Evolutionary conservation across 2,888 invertebrate species (phyloP), one percentile per base, ranked within the genome.

Genomic region (Limenitis camilla): DNA sequence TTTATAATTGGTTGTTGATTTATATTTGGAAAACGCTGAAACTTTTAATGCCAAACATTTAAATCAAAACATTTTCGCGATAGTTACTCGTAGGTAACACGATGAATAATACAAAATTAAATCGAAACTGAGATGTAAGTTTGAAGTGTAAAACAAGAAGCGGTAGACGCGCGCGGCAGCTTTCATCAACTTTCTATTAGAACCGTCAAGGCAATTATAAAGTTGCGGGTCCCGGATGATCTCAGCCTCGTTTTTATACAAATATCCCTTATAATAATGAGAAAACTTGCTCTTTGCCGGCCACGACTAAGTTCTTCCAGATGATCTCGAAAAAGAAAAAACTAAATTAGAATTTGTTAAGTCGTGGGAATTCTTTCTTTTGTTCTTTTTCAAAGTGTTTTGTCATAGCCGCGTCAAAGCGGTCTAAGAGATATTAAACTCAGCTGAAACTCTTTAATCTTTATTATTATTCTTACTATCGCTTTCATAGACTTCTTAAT

Each of bases 181-280:
- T 82, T 81, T 79, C 84, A 82, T 83, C 80, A 81, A 83, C 78
- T 83, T 83, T 81, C 76, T 74, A 82, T 85, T 84, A 83, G 70
- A 73, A 67, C 75, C 81, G 81, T 77, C 83, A 78, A 85, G 78
- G 75, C 82, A 85, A 86, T 87, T 86, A 87, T 71, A 80, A 84
- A 84, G 80, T 83, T 82, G 78, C 61, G 68, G 68, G 65, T 69
- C 69, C 64, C 66, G 72, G 69, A 71, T 72, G 76, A 78, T 78
- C 74, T 69, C 69, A 66, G 76, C 69, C 61, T 62, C 64, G 63
- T 81, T 81, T 80, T 83, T 83, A 81, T 75, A 83, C 80, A 85
- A 83, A 84, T 82, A 83, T 79, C 78, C 65, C 63, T 69, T 67
- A 64, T 65, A 76, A 76, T 85, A 85, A 86, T 85, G 82, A 79